phyloP scores from a whole-genome alignment of 30 jellyfish, hydroid and myxozoan species.

The Turritopsis dohrnii region DNA sequence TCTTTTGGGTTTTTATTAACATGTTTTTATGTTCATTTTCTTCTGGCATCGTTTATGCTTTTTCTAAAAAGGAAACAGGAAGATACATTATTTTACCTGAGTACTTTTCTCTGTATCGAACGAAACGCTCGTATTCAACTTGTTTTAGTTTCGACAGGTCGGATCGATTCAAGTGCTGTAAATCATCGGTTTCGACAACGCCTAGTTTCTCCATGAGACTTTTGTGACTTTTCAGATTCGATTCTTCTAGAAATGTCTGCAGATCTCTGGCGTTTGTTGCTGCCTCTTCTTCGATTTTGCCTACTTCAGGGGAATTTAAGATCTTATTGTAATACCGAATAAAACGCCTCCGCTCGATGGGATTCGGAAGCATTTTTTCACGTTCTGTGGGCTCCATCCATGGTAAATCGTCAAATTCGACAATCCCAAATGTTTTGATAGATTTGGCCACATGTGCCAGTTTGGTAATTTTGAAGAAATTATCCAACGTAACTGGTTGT shows the following conservation, averaged over 20 bases:
- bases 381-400: background rate
- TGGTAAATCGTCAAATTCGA: conserved; percentile 3
- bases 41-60: too few relatives aligned
- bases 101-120: background rate
- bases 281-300: background rate
- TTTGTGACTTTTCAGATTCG: background rate
- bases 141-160: conserved; percentile 1
- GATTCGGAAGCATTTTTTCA: background rate
- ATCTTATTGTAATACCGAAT: background rate
- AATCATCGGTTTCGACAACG: conserved; percentile 7
- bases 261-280: background rate
- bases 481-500: background rate
- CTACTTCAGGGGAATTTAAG: background rate
- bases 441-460: background rate
- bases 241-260: background rate
- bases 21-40: too few relatives aligned
- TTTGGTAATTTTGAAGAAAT: background rate
- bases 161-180: background rate
- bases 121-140: conserved; percentile 8
- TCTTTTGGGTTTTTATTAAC: too few relatives aligned
- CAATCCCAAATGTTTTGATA: background rate
- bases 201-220: background rate
- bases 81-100: background rate
- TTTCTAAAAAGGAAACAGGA: background rate
- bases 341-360: background rate